Evolutionary conservation across 1,140 invertebrate genomes (phyloP), one percentile per base, ranked within the genome.

Genomic region (Drosophila aff.): DNA sequence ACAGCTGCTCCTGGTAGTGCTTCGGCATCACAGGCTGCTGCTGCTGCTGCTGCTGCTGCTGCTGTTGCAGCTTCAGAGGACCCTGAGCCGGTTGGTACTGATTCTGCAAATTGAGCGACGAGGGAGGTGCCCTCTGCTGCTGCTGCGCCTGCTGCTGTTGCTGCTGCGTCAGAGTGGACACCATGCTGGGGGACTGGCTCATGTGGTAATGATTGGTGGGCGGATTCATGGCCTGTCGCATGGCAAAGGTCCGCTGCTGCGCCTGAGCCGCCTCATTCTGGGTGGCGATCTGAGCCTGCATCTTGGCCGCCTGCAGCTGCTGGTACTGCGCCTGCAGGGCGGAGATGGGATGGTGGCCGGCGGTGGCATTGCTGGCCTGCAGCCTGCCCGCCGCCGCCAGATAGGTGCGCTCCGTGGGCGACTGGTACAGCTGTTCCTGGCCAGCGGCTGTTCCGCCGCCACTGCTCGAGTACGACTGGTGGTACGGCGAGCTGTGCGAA

Each of bases 231-330:
- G 84, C 81, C 85, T 95, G 94, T 15, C 94, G 81, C 87, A 95
- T 93, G 28, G 94, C 94, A 76, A 95, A 95, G 38, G 94, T 95
- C 71, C 95, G 94, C 66, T 95, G 94, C 76, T 95, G 94, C 74
- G 95, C 94, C 90, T 94, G 94, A 63, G 94, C 94, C 28, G 94
- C 94, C 74, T 95, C 94, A 74, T 93, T 95, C 71, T 95, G 94
- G 67, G 95, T 95, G 67, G 94, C 94, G 62, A 95, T 77, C 74
- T 95, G 94, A 33, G 94, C 94, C 68, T 95, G 94, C 77, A 95
- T 90, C 84, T 95, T 95, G 93, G 94, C 94, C 80, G 95, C 94
- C 81, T 95, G 94, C 67, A 95, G 90, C 84, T 95, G 94, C 50
- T 94, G 93, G 79, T 94, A 94, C 62, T 93, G 93, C 10, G 93